A percentile compares a stretch with the other conserved stretches of the same genome.
Conservation (phyloP, 1,140 invertebrate species). For the Rhopalosiphum maidis region DNA sequence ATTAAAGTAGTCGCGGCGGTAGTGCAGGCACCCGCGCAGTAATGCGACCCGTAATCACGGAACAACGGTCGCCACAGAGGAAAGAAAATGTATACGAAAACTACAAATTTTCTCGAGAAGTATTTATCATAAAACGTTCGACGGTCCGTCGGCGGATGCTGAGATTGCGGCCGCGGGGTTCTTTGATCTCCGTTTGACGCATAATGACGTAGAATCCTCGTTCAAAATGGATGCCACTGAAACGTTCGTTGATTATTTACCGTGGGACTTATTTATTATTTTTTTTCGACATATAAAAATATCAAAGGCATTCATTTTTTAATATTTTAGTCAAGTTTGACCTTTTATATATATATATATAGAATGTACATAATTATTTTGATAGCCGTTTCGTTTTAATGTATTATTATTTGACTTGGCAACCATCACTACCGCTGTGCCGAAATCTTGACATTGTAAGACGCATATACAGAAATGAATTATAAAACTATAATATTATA, state of each 20-base stretch:
- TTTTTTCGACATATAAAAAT: not conserved
- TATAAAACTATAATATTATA: too few species aligned
- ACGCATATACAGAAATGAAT: not conserved
- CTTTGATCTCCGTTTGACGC: constrained; percentile 6
- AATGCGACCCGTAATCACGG: not conserved
- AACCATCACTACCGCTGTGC: not conserved
- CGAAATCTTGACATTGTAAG: not conserved
- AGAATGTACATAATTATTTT: not conserved
- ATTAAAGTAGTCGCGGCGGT: too few species aligned
- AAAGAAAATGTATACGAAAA: not conserved
- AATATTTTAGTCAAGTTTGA: not conserved
- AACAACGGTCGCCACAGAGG: not conserved
- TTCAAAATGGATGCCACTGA: not conserved
- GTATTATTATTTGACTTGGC: not conserved
- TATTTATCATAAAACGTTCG: constrained; percentile 13
- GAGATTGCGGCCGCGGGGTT: not conserved
- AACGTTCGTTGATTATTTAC: constrained; percentile 29
- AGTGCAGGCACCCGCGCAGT: not conserved
- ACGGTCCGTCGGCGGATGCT: not conserved
- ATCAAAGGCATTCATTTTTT: not conserved
- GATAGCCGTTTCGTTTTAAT: not conserved
- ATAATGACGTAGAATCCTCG: not conserved
- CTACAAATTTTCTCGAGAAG: not conserved
- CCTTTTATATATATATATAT: not conserved
- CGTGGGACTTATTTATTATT: not conserved